A percentile compares a stretch with the other conserved stretches of the same genome.
These are phyloP conservation scores for Girardinichthys multiradiatus DNA, from an alignment of 2,113 vertebrate species.

Conservation along the genomic window DNA sequence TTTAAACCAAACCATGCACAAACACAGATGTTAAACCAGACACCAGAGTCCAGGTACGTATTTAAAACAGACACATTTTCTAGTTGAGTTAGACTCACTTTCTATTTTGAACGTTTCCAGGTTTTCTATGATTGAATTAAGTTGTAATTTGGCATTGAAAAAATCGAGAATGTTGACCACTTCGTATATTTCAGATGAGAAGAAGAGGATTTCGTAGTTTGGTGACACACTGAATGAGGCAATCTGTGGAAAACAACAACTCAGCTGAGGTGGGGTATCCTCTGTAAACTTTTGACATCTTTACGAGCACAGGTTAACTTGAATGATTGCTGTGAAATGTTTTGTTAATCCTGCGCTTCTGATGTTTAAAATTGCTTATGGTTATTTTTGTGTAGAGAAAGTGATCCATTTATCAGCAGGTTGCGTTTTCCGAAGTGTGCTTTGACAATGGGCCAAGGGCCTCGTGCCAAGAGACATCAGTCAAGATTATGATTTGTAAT, in stretches of 20 bases:
- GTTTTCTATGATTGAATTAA: fast-evolving
- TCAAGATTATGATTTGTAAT: constrained; percentile 62
- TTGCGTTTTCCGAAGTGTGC: constrained; percentile 21
- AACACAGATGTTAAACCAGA: background rate
- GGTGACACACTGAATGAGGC: constrained; percentile 69
- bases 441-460: constrained; percentile 46
- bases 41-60: background rate
- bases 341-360: constrained; percentile 28
- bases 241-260: constrained; percentile 69
- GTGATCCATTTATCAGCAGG: constrained; percentile 58
- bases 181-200: constrained; percentile 59
- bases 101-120: constrained; percentile 24
- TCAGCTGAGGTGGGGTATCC: background rate
- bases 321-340: constrained; percentile 7
- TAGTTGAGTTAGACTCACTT: constrained; percentile 45
- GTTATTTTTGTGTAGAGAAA: constrained; percentile 60
- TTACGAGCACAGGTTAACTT: constrained; percentile 4
- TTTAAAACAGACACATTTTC: background rate
- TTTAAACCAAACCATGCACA: constrained; percentile 25
- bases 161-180: constrained; percentile 64
- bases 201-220: constrained; percentile 78
- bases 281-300: background rate
- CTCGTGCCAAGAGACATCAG: constrained; percentile 41
- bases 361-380: constrained; percentile 51
- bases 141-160: background rate